Percentiles rank a stretch among this genome's conserved stretches.
Evolutionary conservation across 2,113 vertebrate species (phyloP).

Genomic region (Proterorhinus semilunaris): DNA sequence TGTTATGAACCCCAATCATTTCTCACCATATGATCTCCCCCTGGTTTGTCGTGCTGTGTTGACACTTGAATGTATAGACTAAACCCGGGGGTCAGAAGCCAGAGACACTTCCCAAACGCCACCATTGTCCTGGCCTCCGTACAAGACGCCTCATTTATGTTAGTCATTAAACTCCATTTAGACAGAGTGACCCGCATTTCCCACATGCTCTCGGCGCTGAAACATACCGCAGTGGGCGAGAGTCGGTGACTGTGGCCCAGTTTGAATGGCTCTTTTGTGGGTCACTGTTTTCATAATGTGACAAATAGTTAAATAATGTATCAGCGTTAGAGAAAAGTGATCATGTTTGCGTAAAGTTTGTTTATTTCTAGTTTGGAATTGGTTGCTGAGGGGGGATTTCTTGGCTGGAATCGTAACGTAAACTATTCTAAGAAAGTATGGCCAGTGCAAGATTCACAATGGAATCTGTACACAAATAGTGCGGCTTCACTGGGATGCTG

Average conservation of each 20-base stretch:
- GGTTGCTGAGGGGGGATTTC: neutral
- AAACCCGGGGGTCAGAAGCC: neutral
- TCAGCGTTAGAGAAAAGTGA: neutral
- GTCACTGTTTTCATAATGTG: neutral
- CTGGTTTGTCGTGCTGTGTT: neutral
- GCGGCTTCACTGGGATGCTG: no score
- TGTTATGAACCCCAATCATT: no score
- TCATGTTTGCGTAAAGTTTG: neutral
- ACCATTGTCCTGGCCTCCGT: neutral
- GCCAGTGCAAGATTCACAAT: neutral
- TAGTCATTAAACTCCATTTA: neutral
- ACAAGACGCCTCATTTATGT: neutral
- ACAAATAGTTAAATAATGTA: neutral
- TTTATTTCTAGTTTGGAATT: neutral
- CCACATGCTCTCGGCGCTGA: slow-evolving; percentile 1
- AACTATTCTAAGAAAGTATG: neutral
- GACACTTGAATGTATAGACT: neutral
- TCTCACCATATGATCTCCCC: no score
- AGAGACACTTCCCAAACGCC: neutral
- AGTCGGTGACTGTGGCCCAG: slow-evolving; percentile 13
- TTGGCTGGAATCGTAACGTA: neutral
- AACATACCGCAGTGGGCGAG: slow-evolving; percentile 1
- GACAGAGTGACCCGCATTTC: neutral
- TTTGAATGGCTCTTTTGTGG: neutral
- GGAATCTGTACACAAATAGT: neutral